phyloP scores from a whole-genome alignment of 2,113 vertebrate species.

The Phrynocephalus versicolor region DNA sequence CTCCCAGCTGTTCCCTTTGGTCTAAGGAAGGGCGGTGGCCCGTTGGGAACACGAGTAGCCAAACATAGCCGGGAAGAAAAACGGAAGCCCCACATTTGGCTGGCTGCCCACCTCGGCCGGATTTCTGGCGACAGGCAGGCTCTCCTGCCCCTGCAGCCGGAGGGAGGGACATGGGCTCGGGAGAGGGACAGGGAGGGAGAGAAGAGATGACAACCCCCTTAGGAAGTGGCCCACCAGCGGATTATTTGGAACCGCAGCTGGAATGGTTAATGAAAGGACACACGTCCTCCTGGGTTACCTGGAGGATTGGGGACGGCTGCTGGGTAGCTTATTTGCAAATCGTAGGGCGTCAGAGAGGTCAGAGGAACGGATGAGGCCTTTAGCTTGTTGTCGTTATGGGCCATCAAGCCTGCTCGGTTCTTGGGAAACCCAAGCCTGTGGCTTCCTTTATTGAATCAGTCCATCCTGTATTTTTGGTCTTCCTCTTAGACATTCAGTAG shows the following conservation, averaged over 20 bases:
- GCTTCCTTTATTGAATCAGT: too few relatives aligned
- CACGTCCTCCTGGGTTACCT: neutral
- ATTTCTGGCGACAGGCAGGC: slow-evolving; percentile 58
- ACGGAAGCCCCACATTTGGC: slow-evolving; percentile 42
- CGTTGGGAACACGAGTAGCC: slow-evolving; percentile 47
- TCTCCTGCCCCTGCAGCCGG: neutral
- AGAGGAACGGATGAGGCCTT: neutral
- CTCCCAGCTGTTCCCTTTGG: slow-evolving; percentile 1
- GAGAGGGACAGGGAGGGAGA: neutral
- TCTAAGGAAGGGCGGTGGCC: slow-evolving; percentile 64
- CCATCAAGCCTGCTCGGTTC: too few relatives aligned
- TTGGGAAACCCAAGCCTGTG: too few relatives aligned
- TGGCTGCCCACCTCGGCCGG: slow-evolving; percentile 43
- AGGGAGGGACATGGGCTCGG: slow-evolving; percentile 60
- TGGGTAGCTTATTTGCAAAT: too few relatives aligned
- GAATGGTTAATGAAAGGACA: neutral
- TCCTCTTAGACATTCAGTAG: too few relatives aligned
- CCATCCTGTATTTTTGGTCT: too few relatives aligned
- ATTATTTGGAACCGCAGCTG: neutral
- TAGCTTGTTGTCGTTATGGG: too few relatives aligned
- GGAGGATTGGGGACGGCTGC: neutral
- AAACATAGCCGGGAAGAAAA: slow-evolving; percentile 57
- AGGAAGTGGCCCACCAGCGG: slow-evolving; percentile 35
- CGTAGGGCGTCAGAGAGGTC: neutral
- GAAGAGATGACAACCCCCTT: slow-evolving; percentile 48